Base-by-base conservation (phyloP, 2,888 invertebrate species). In the Flexamia atlantica region DNA sequence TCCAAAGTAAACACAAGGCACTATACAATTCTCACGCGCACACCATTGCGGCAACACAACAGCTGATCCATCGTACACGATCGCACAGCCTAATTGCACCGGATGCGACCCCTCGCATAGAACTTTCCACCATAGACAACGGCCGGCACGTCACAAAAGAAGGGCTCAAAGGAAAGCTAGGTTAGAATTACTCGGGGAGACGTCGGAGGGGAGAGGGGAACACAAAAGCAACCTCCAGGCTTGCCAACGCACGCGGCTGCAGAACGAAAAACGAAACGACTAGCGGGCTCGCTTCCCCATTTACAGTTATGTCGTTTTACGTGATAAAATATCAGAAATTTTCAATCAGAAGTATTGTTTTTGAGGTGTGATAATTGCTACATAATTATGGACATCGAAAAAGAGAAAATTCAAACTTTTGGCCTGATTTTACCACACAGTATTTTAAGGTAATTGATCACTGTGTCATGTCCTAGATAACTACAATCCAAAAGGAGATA, bases 221-320 rank as follows among this genome's bases (percentile, higher is more conserved):
- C 76, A 79, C 79, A 79, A 79, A 79, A 79, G 79, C 79, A 36
- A 79, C 79, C 50, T 28, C 32, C 79, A 79, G 79, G 79, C 50
- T 30, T 53, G 36, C 79, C 79, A 79, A 57, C 79, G 32, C 17
- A 79, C 53, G 79, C 79, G 32, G 50, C 9, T 57, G 57, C 79
- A 79, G 57, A 50, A 79, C 79, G 57, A 79, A 79, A 76, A 79
- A 53, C 79, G 23, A 53, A 79, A 79, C 57, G n/a, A n/a, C 32
- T 30, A 9, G 9, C 50, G 40, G 25, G 28, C 25, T 64, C 14
- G 64, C 64, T 64, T 64, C 30, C 64, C 25, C 64, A 64, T 17
- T 23, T 12, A 30, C 64, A 5, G 28, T 14, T 20, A 12, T 64
- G 25, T 64, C 20, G 14, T 53, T 23, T 53, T 36, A 9, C n/a